Percentiles rank a stretch among this genome's conserved stretches.
phyloP scores from a whole-genome alignment of 2,113 vertebrate genomes.

The Spheniscus mendiculus region DNA sequence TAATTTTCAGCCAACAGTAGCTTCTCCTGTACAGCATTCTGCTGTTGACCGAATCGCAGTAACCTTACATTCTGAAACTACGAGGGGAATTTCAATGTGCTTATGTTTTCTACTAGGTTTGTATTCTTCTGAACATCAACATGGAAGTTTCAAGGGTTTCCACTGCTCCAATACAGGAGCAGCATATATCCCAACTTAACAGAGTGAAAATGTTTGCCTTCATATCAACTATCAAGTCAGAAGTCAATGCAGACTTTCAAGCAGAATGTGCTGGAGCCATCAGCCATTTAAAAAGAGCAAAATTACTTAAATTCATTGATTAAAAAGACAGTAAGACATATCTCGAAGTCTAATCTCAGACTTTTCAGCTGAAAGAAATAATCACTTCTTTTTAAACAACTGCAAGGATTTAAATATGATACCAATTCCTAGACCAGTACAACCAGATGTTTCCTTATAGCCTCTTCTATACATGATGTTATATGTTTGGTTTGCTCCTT shows the following conservation, averaged over 20 bases:
- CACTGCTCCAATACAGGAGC: background rate
- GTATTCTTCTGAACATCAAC: background rate
- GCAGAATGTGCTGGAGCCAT: background rate
- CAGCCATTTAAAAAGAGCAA: background rate
- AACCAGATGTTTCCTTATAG: background rate
- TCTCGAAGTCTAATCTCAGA: background rate
- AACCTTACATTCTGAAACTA: background rate
- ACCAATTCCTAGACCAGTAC: background rate
- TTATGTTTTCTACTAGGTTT: background rate
- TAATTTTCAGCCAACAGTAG: slow-evolving; percentile 46
- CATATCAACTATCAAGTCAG: background rate
- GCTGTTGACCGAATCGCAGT: background rate
- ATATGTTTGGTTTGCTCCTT: background rate
- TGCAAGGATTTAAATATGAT: background rate
- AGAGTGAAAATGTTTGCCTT: background rate
- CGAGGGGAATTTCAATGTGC: background rate
- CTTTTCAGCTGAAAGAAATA: background rate
- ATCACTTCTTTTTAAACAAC: background rate
- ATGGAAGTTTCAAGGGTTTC: background rate
- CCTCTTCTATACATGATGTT: background rate
- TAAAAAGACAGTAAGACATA: background rate
- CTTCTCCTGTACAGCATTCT: background rate
- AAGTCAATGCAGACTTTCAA: background rate
- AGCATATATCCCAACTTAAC: background rate
- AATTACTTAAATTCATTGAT: background rate